Evolutionary conservation across 2,888 invertebrate genomes (phyloP), one percentile per base, ranked within the genome.

Genomic region (Nebria brevicollis): DNA sequence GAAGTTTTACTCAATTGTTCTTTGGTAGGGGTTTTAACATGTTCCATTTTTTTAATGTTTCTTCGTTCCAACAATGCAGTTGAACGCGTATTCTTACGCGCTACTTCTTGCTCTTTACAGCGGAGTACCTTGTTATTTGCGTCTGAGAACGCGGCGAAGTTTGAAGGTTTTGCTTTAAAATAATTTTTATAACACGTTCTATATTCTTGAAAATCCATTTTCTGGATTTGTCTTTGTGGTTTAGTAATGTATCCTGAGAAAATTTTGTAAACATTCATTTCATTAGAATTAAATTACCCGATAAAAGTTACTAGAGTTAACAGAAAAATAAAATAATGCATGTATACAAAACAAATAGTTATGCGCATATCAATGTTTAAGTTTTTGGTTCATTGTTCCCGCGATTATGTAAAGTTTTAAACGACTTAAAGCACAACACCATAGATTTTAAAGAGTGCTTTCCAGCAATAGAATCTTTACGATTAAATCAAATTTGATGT

Each of bases 31-130:
- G 42, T 41, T 11, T 54, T 13, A 8, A 54, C 54, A 42, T 11
- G 10, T 73, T 73, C 70, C 70, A 70, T 70, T 25, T 25, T 5
- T 25, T 20, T n/a, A 34, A 70, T 70, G 15, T 70, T 70, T 70
- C 70, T 20, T 7, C 70, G 70, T 70, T 70, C 70, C 6, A 70
- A 20, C 7, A 70, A 25, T 25, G 15, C 70, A 70, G 7, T 70
- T 2, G 34, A 25, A 2, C 70, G 70, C 2, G 15, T 13, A 25
- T 70, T 34, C 15, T 70, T 70, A 4, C 70, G 25, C 13, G 70
- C 6, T 2, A 25, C n/a, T 10, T 70, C 34, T 34, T 70, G 70
- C 20, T 25, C 15, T 13, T 70, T 34, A 15, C 13, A 15, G 11
- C 70, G 70, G 11, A 34, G 25, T 20, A 25, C 26, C 6, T 34